Conservation (phyloP, 35 echinoderm and acorn worm species). For the Hemicentrotus pulcherrimus region DNA sequence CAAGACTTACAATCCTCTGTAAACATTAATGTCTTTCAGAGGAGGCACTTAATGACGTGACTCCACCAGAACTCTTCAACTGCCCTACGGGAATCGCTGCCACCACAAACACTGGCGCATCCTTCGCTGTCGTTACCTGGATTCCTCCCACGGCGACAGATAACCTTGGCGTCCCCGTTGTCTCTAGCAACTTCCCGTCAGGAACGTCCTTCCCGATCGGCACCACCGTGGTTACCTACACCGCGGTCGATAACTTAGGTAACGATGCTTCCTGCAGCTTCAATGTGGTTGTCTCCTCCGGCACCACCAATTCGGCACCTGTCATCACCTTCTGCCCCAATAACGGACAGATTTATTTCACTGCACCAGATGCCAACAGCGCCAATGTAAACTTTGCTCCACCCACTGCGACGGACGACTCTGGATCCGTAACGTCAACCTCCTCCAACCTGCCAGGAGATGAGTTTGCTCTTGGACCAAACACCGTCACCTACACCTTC, state of each 20-base stretch:
- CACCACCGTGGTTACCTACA: conserved; percentile 58
- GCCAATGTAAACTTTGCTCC: background rate
- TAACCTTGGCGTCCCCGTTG: conserved; percentile 52
- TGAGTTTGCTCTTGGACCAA: background rate
- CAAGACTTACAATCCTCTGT: no score
- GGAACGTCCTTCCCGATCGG: conserved; percentile 64
- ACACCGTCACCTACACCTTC: conserved; percentile 40
- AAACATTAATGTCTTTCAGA: background rate
- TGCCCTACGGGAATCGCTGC: conserved; percentile 41
- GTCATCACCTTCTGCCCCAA: conserved; percentile 37
- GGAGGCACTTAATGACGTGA: background rate
- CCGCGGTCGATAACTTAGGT: conserved; percentile 41
- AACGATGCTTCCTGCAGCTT: conserved; percentile 67
- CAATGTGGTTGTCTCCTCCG: conserved; percentile 39
- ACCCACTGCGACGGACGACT: conserved; percentile 30
- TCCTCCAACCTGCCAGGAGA: conserved; percentile 34
- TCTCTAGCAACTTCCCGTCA: conserved; percentile 41
- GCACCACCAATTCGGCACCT: background rate
- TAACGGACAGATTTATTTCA: conserved; percentile 26
- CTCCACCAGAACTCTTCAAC: conserved; percentile 57
- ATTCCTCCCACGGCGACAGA: conserved; percentile 68
- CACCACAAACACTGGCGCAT: background rate
- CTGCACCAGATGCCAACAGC: background rate
- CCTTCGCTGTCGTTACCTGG: conserved; percentile 60
- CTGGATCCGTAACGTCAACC: background rate